Percentiles rank a stretch among this genome's conserved stretches.
phyloP scores from a whole-genome alignment of 2,797 vertebrate genomes.

The Lepidocolaptes lacrymiger region DNA sequence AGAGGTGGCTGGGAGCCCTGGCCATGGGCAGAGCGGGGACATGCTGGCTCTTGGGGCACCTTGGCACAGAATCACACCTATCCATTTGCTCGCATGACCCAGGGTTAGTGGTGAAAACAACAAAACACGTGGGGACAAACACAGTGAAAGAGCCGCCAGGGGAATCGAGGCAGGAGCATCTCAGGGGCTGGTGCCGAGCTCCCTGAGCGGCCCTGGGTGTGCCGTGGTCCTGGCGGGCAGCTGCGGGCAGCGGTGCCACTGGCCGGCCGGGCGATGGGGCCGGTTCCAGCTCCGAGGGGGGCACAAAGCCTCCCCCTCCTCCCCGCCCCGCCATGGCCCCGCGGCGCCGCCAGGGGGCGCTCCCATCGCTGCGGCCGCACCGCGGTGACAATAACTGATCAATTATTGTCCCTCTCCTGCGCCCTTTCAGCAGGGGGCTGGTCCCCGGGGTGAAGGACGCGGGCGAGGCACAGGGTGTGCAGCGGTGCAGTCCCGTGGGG shows the following conservation, averaged over 20 bases:
- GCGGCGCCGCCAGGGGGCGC: not conserved
- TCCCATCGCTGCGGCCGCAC: fast-evolving
- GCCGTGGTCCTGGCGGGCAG: not conserved
- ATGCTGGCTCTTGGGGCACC: not conserved
- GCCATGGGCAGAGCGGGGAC: not conserved
- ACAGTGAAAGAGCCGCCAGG: fast-evolving
- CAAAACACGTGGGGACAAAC: not conserved
- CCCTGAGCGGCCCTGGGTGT: not conserved
- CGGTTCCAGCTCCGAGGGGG: no score
- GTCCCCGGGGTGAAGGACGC: not conserved
- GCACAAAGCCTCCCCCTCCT: not conserved
- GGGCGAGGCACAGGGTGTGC: not conserved
- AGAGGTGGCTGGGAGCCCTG: not conserved
- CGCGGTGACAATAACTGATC: not conserved
- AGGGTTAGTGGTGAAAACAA: not conserved
- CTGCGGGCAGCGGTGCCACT: not conserved
- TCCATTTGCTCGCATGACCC: not conserved
- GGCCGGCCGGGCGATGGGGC: no score
- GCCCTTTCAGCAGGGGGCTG: not conserved
- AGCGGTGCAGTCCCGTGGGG: not conserved
- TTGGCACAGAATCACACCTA: not conserved
- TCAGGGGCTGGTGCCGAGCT: not conserved
- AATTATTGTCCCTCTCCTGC: no score
- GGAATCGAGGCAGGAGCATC: not conserved
- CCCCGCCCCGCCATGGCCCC: not conserved